Evolutionary conservation across 1,140 invertebrate species (phyloP).

Genomic region (Anastrepha obliqua): DNA sequence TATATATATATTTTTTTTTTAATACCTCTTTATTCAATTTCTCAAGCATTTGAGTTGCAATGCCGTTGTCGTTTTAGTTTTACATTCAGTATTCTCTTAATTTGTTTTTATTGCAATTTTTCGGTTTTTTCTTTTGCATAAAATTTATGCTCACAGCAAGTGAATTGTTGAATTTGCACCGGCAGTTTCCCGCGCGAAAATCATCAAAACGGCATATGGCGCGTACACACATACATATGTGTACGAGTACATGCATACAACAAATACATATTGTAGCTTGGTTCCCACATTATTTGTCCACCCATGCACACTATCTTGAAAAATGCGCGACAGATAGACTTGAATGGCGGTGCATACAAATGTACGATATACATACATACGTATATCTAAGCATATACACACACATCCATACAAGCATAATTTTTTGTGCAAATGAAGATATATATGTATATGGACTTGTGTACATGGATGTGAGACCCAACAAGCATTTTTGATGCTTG

Average conservation of each 20-base stretch:
- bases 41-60: neutral
- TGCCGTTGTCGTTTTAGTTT: neutral
- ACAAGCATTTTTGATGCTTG: neutral
- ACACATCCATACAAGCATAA: neutral
- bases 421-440: too few relatives aligned
- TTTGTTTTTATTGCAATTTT: neutral
- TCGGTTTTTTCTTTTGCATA: neutral
- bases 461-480: neutral
- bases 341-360: neutral
- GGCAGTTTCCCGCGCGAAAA: constrained; percentile 45
- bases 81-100: neutral
- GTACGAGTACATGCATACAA: neutral
- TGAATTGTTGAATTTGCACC: constrained; percentile 37
- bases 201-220: constrained; percentile 36
- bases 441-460: too few relatives aligned
- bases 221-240: neutral
- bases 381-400: too few relatives aligned
- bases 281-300: constrained; percentile 52
- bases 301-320: constrained; percentile 37
- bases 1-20: neutral
- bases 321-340: constrained; percentile 24
- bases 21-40: neutral
- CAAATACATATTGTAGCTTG: neutral
- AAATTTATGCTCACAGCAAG: constrained; percentile 41
- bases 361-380: neutral